Evolutionary conservation across 2,797 vertebrate species (phyloP).

Genomic region (Brachyrhaphis roseni): DNA sequence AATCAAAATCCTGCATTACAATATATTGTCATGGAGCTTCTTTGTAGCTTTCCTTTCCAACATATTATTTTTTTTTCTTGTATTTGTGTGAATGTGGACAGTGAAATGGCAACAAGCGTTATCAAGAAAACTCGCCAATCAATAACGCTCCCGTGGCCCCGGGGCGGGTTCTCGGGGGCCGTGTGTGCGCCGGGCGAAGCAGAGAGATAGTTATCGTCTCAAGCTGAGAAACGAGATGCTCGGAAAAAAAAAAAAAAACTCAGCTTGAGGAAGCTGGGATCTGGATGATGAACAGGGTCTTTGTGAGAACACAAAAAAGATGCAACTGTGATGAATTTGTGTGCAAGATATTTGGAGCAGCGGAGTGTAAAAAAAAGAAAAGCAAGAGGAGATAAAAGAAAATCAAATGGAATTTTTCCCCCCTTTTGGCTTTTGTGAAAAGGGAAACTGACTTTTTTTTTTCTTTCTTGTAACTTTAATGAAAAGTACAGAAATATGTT

Average conservation of each 20-base stretch:
- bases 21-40: constrained; percentile 58
- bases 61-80: background rate
- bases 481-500: background rate
- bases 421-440: constrained; percentile 5
- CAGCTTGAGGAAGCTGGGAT: constrained; percentile 57
- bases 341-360: constrained; percentile 37
- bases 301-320: constrained; percentile 19
- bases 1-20: constrained; percentile 43
- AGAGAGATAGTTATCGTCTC: constrained; percentile 66
- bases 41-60: constrained; percentile 19
- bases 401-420: background rate
- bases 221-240: constrained; percentile 63
- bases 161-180: constrained; percentile 23
- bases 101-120: constrained; percentile 9
- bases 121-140: constrained; percentile 52
- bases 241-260: constrained; percentile 61
- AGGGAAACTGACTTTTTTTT: background rate
- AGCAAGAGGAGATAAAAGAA: background rate
- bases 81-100: constrained; percentile 2
- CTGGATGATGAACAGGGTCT: constrained; percentile 62
- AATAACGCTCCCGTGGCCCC: constrained; percentile 30
- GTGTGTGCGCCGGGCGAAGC: constrained; percentile 18
- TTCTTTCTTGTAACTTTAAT: background rate
- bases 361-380: constrained; percentile 18
- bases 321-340: constrained; percentile 35